Evolutionary conservation across 2,888 invertebrate species (phyloP).

Genomic region (Agrotis segetum): DNA sequence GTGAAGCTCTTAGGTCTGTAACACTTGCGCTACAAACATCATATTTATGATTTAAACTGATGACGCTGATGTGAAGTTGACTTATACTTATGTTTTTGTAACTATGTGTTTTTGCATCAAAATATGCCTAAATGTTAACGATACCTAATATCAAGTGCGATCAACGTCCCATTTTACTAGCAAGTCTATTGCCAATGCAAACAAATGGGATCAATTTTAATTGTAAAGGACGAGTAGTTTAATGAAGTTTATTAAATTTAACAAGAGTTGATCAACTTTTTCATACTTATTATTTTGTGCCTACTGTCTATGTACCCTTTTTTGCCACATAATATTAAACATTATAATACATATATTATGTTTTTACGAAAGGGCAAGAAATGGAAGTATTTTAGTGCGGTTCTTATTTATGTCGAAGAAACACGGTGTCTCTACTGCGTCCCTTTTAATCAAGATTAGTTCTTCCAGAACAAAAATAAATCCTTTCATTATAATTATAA

Average conservation of each 20-base stretch:
- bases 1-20: too few species aligned
- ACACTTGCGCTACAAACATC: background rate
- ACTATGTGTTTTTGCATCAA: too few species aligned
- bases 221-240: slow-evolving; percentile 30
- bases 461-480: slow-evolving; percentile 27
- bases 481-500: background rate
- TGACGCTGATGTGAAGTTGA: background rate
- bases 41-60: background rate
- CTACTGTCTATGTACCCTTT: background rate
- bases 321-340: background rate
- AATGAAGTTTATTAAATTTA: slow-evolving; percentile 24
- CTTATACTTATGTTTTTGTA: background rate
- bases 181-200: slow-evolving; percentile 46
- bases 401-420: background rate
- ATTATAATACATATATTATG: too few species aligned
- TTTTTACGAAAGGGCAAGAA: background rate
- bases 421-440: background rate
- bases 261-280: slow-evolving; percentile 2
- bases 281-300: slow-evolving; percentile 6
- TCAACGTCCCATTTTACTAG: slow-evolving; percentile 17
- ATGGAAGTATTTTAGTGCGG: background rate
- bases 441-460: slow-evolving; percentile 21
- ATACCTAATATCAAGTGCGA: slow-evolving; percentile 1
- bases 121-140: too few species aligned
- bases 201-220: slow-evolving; percentile 62